These are phyloP conservation scores for Lottia scabra DNA, from an alignment of 2,888 invertebrate species.

Conservation along the genomic window DNA sequence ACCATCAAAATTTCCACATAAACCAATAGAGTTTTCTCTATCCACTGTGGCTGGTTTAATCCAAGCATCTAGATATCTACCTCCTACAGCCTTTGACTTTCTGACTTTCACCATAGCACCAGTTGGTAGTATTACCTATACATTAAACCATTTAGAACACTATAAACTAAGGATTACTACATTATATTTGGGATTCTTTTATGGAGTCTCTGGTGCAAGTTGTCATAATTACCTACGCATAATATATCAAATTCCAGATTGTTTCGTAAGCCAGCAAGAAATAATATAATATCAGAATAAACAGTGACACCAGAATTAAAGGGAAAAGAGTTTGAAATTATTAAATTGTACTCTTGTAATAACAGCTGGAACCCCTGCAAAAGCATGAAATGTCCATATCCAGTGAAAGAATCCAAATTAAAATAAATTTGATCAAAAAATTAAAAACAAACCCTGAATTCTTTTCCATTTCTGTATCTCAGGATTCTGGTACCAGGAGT, in stretches of 20 bases:
- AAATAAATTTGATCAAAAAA: neutral
- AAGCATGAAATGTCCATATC: no score
- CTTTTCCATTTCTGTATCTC: conserved; percentile 32
- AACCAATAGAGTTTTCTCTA: conserved; percentile 41
- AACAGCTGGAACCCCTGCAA: no score
- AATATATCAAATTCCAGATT: no score
- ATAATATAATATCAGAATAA: no score
- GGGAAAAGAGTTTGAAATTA: no score
- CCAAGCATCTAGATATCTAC: conserved; percentile 48
- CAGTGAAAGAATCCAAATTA: neutral
- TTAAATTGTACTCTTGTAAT: no score
- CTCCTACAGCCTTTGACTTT: neutral
- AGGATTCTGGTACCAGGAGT: conserved; percentile 31
- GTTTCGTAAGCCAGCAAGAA: no score
- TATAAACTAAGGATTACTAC: no score
- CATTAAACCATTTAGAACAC: neutral
- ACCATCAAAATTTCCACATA: conserved; percentile 60
- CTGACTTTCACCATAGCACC: conserved; percentile 29
- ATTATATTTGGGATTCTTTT: no score
- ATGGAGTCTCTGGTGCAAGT: no score
- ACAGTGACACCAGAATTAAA: no score
- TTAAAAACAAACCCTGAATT: conserved; percentile 27
- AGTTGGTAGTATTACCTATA: conserved; percentile 39
- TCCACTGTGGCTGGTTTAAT: conserved; percentile 48
- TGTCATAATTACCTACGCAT: no score